phyloP scores from a whole-genome alignment of 2,113 vertebrate species.

The Danionella cerebrum region DNA sequence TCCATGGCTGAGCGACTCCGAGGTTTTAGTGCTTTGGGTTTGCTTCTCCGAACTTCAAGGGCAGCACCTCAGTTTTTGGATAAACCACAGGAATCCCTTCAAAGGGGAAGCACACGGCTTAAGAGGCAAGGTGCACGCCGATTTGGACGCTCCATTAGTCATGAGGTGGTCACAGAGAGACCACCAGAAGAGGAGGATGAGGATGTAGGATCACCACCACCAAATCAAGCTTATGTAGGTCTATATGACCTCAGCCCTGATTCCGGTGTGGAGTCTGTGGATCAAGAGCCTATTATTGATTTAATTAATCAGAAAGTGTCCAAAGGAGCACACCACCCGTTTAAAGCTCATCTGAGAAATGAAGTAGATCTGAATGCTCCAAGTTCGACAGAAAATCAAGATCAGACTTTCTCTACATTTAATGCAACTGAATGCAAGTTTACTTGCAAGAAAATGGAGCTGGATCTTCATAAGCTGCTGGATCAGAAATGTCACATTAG shows the following conservation, averaged over 20 bases:
- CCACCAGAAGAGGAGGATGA: not conserved
- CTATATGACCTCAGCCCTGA: not conserved
- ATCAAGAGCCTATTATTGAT: not conserved
- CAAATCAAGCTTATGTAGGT: conserved; percentile 18
- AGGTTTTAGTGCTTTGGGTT: conserved; percentile 33
- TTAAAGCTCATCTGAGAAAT: not conserved
- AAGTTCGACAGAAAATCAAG: not conserved
- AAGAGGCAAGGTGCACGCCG: conserved; percentile 39
- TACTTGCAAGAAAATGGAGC: not conserved
- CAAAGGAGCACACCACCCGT: not conserved
- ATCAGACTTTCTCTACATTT: not conserved
- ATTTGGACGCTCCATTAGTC: conserved; percentile 45
- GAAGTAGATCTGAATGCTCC: not conserved
- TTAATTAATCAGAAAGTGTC: not conserved
- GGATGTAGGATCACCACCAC: not conserved
- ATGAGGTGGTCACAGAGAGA: conserved; percentile 33
- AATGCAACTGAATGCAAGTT: not conserved
- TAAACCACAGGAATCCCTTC: not conserved
- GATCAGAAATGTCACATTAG: conserved; percentile 22
- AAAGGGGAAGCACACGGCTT: conserved; percentile 17
- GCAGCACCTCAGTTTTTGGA: not conserved
- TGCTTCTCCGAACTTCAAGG: conserved; percentile 25
- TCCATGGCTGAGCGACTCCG: conserved; percentile 36
- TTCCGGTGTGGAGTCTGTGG: conserved; percentile 9
- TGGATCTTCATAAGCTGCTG: conserved; percentile 29